A percentile compares a stretch with the other conserved stretches of the same genome.
phyloP scores from a whole-genome alignment of 2,888 invertebrate species.

The Melangyna quadrimaculata region DNA sequence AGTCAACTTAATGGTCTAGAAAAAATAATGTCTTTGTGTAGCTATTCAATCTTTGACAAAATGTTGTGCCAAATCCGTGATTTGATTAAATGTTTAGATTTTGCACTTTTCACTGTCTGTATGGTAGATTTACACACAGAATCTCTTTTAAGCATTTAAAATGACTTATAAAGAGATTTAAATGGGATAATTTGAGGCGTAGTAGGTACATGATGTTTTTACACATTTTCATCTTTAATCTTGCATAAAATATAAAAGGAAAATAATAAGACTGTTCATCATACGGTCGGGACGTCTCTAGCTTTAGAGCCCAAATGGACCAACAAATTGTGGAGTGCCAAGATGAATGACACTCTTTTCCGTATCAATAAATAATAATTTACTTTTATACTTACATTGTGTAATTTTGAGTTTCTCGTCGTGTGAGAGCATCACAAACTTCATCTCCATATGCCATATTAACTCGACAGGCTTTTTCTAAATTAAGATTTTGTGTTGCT shows the following conservation, averaged over 20 bases:
- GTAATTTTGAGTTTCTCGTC: slow-evolving; percentile 85
- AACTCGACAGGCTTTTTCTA: slow-evolving; percentile 93
- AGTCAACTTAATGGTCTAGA: background rate
- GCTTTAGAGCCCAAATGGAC: too few relatives aligned
- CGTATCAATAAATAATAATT: too few relatives aligned
- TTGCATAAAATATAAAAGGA: background rate
- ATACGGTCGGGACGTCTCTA: too few relatives aligned
- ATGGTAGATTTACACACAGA: background rate
- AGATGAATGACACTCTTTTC: too few relatives aligned
- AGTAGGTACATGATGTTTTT: background rate
- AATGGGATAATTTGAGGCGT: background rate
- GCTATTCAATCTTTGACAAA: too few relatives aligned
- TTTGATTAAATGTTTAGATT: background rate
- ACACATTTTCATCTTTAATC: background rate
- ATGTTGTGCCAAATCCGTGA: background rate
- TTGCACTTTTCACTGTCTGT: background rate
- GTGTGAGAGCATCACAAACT: slow-evolving; percentile 89
- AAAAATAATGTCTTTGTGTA: background rate
- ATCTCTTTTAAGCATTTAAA: background rate
- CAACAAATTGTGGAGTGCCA: too few relatives aligned
- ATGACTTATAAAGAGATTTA: background rate
- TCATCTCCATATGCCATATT: slow-evolving; percentile 88
- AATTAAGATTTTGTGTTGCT: slow-evolving; percentile 91
- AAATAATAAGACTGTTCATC: too few relatives aligned
- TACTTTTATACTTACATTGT: slow-evolving; percentile 82